These are phyloP conservation scores for Drosophila meridionalis DNA, from an alignment of 2,888 invertebrate species.

Conservation along the genomic window DNA sequence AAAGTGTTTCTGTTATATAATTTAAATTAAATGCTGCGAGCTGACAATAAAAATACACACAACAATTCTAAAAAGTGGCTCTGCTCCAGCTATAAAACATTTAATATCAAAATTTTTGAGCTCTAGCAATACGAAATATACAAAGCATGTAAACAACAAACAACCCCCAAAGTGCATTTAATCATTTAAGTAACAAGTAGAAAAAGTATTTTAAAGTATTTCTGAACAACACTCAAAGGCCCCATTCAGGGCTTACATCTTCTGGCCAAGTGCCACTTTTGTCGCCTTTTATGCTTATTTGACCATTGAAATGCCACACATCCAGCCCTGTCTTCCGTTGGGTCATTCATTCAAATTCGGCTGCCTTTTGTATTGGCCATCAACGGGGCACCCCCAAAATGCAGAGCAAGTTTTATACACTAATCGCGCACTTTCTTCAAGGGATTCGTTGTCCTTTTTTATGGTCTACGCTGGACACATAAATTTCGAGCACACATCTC, in stretches of 20 bases:
- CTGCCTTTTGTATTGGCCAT: constrained; percentile 58
- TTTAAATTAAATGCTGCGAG: constrained; percentile 80
- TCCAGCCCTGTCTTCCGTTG: constrained; percentile 16
- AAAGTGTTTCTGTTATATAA: constrained; percentile 68
- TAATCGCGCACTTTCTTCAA: constrained; percentile 62
- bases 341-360: constrained; percentile 66
- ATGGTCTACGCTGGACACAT: constrained; percentile 61
- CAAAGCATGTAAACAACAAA: constrained; percentile 35
- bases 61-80: constrained; percentile 51
- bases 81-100: constrained; percentile 76
- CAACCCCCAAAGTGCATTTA: constrained; percentile 66
- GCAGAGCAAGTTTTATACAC: constrained; percentile 22
- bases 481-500: constrained; percentile 57
- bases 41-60: constrained; percentile 75
- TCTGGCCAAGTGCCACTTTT: constrained; percentile 74
- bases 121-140: constrained; percentile 12
- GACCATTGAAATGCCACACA: constrained; percentile 62
- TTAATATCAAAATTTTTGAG: constrained; percentile 71
- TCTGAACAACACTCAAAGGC: constrained; percentile 37
- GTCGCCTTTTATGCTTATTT: constrained; percentile 81
- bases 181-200: constrained; percentile 74
- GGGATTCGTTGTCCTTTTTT: constrained; percentile 64
- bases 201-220: constrained; percentile 49
- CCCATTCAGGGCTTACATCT: constrained; percentile 38
- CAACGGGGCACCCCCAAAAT: constrained; percentile 10